These are phyloP conservation scores for Syritta pipiens DNA, from an alignment of 2,888 invertebrate genomes.

Conservation along the genomic window DNA sequence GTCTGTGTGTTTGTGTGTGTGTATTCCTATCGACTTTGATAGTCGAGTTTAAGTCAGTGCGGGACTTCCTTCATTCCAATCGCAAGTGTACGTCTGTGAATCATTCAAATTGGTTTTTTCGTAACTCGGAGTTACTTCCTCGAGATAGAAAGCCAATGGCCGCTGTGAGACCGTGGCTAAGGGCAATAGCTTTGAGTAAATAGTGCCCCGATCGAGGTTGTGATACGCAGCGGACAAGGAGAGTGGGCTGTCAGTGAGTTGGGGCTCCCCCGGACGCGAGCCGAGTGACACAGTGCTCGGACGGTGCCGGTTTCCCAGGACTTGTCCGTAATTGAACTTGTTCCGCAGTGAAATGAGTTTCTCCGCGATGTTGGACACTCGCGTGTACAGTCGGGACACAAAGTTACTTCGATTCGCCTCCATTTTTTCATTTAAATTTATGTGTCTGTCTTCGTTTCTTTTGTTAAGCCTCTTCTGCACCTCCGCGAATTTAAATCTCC, in stretches of 20 bases:
- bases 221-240: not conserved
- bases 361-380: no score
- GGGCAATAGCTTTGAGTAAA: conserved; percentile 37
- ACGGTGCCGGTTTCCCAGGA: no score
- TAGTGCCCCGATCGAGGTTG: not conserved
- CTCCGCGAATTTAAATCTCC: no score
- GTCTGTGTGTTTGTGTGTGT: not conserved
- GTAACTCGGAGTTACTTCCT: conserved; percentile 36
- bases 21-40: conserved; percentile 1
- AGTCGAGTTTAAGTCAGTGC: conserved; percentile 30
- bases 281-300: conserved; percentile 44
- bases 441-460: no score
- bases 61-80: conserved; percentile 54
- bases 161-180: conserved; percentile 21
- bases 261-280: no score
- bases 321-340: no score
- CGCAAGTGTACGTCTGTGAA: conserved; percentile 15
- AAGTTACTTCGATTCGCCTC: no score
- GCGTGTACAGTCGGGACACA: no score
- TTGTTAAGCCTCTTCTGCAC: no score
- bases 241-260: no score
- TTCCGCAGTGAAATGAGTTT: no score
- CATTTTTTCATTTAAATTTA: no score
- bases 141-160: conserved; percentile 25
- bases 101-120: conserved; percentile 51